Evolutionary conservation across 2,888 invertebrate species (phyloP).

Genomic region (Salticus scenicus): DNA sequence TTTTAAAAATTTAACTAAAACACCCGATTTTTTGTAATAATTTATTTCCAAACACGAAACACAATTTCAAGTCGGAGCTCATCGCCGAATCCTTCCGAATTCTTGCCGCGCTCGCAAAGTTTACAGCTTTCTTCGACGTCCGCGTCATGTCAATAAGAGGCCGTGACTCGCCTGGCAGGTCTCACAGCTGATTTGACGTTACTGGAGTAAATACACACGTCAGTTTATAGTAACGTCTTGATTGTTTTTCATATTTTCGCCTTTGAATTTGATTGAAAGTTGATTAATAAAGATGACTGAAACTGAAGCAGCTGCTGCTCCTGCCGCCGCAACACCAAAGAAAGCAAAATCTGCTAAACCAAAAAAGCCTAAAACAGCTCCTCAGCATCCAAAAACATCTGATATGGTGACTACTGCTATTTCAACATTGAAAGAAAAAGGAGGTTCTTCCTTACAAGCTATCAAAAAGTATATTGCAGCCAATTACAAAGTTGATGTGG

Average conservation of each 20-base stretch:
- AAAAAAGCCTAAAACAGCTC: conserved; percentile 74
- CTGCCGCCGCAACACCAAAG: conserved; percentile 50
- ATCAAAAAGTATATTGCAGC: conserved; percentile 82
- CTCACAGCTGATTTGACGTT: conserved; percentile 12
- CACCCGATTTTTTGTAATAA: conserved; percentile 30
- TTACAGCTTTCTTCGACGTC: conserved; percentile 70
- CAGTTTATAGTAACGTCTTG: background rate
- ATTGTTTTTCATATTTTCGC: background rate
- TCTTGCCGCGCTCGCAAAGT: conserved; percentile 67
- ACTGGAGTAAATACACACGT: background rate
- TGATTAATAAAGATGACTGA: conserved; percentile 57
- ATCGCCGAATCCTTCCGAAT: conserved; percentile 38
- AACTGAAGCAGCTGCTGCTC: conserved; percentile 39
- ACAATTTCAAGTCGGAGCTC: conserved; percentile 39
- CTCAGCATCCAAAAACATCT: conserved; percentile 79
- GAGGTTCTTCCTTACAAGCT: conserved; percentile 80
- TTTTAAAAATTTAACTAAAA: background rate
- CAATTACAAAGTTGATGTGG: conserved; percentile 79
- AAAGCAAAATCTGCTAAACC: conserved; percentile 52
- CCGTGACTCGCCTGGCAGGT: background rate
- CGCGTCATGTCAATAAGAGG: conserved; percentile 44
- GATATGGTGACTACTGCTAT: conserved; percentile 80
- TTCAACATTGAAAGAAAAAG: conserved; percentile 76
- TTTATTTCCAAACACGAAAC: conserved; percentile 55
- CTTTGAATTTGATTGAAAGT: background rate